Evolutionary conservation across 2,888 invertebrate species (phyloP).

Genomic region (Sphaeridia pumilis): DNA sequence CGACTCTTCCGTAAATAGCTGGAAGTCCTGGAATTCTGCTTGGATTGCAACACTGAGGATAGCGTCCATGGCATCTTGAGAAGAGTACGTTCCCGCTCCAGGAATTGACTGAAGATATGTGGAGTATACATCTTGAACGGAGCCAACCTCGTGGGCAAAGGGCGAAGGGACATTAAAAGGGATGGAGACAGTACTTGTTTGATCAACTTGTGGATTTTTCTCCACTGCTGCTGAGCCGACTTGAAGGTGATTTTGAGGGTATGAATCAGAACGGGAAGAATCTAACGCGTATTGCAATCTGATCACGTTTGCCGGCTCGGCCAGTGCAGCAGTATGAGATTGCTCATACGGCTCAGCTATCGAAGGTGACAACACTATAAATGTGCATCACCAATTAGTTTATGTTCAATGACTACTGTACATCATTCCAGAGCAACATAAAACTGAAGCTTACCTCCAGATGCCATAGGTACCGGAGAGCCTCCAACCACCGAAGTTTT

Average conservation of each 20-base stretch:
- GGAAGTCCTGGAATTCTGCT: slow-evolving; percentile 50
- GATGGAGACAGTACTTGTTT: too few species aligned
- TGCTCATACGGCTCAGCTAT: neutral
- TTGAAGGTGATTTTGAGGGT: too few species aligned
- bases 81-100: too few species aligned
- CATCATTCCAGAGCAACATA: too few species aligned
- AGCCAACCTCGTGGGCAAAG: too few species aligned
- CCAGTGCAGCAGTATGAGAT: neutral
- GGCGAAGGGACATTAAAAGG: too few species aligned
- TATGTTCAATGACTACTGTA: neutral
- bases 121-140: too few species aligned
- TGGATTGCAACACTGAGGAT: slow-evolving; percentile 76
- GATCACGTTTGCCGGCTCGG: neutral
- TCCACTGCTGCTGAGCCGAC: too few species aligned
- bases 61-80: slow-evolving; percentile 55
- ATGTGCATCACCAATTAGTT: neutral
- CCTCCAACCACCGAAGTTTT: slow-evolving; percentile 28
- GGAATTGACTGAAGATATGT: slow-evolving; percentile 4
- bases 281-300: neutral
- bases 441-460: too few species aligned
- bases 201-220: too few species aligned
- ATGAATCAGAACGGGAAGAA: too few species aligned
- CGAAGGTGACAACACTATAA: neutral
- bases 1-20: neutral
- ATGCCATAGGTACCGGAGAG: slow-evolving; percentile 17